Percentiles rank a stretch among this genome's conserved stretches.
Conservation (phyloP, 2,888 invertebrate genomes). For the Papilio demoleus region DNA sequence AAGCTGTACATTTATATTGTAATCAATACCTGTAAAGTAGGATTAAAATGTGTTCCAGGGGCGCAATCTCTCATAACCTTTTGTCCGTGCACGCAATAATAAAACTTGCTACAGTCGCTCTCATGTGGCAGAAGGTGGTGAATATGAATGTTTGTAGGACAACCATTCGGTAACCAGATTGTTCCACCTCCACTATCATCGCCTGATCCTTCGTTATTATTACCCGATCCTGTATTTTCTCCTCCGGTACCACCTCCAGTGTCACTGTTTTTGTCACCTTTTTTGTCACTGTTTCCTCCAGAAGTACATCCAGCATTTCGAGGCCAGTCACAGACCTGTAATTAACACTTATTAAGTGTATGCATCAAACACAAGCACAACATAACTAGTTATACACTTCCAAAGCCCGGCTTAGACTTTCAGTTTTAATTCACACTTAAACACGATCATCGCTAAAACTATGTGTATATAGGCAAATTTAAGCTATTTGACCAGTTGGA, state of each 20-base stretch:
- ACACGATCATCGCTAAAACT: too few relatives aligned
- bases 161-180: slow-evolving; percentile 48
- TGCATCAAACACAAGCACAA: too few relatives aligned
- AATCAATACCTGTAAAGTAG: slow-evolving; percentile 23
- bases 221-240: slow-evolving; percentile 31
- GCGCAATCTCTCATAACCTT: slow-evolving; percentile 45
- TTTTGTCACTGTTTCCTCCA: background rate
- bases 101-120: slow-evolving; percentile 53
- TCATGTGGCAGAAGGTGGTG: slow-evolving; percentile 54
- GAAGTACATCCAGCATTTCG: slow-evolving; percentile 15
- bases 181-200: slow-evolving; percentile 16
- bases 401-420: too few relatives aligned
- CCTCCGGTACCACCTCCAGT: slow-evolving; percentile 21
- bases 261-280: background rate
- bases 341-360: too few relatives aligned
- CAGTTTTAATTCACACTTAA: too few relatives aligned
- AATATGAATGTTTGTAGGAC: slow-evolving; percentile 50
- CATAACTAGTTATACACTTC: too few relatives aligned
- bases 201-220: slow-evolving; percentile 26
- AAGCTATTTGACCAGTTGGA: too few relatives aligned
- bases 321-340: slow-evolving; percentile 37
- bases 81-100: slow-evolving; percentile 53
- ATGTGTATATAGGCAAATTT: too few relatives aligned
- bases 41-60: slow-evolving; percentile 50
- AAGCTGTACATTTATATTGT: background rate